phyloP scores from a whole-genome alignment of 2,888 invertebrate species.

The Odontothrips loti region DNA sequence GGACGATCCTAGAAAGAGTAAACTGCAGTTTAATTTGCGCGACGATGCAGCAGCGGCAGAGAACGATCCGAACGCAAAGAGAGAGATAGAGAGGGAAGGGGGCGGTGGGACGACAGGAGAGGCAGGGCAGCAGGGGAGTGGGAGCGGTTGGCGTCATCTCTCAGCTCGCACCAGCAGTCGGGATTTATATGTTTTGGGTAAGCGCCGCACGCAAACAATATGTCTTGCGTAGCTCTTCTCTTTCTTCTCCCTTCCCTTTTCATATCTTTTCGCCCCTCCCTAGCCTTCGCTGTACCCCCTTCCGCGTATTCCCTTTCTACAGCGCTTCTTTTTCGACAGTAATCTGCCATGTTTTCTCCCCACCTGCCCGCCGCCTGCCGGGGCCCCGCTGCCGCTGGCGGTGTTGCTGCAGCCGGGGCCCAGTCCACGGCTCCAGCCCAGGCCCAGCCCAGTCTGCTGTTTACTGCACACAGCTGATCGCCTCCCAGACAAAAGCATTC shows the following conservation, averaged over 20 bases:
- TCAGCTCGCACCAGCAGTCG: not conserved
- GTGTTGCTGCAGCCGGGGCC: no score
- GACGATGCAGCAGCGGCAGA: not conserved
- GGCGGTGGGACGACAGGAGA: not conserved
- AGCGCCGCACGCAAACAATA: conserved; percentile 10
- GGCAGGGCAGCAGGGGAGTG: not conserved
- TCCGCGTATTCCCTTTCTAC: not conserved
- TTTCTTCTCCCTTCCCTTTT: not conserved
- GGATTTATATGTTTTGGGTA: conserved; percentile 21
- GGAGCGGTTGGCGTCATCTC: conserved; percentile 9
- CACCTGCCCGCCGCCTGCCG: not conserved
- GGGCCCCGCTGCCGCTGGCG: not conserved
- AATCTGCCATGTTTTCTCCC: not conserved
- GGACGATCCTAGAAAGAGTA: not conserved
- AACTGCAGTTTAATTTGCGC: conserved; percentile 16
- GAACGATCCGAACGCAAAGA: not conserved
- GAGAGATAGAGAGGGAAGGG: not conserved
- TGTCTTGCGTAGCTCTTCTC: not conserved
- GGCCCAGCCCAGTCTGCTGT: not conserved
- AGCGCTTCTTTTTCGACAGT: not conserved
- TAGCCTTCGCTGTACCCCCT: no score
- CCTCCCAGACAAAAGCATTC: not conserved
- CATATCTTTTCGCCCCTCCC: no score
- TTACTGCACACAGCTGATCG: not conserved
- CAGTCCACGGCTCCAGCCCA: no score